Base-by-base conservation (phyloP, 2,888 invertebrate species). In the Latrodectus hesperus region DNA sequence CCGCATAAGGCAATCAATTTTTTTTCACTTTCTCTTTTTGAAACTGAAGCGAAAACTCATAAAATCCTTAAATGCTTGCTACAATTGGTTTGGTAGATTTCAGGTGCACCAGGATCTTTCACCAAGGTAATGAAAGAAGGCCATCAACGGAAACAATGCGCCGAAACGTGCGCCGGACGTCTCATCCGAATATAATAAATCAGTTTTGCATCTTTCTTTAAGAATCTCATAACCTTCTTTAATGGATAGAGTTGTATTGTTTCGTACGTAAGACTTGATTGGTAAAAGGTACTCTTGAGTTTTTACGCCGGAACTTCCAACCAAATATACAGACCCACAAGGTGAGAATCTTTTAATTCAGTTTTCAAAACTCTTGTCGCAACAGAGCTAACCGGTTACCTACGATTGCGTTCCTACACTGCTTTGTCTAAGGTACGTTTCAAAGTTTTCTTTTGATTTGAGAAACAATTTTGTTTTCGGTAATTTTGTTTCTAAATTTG, bases 181-280 rank as follows among this genome's bases (percentile, higher is more conserved):
- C 12, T 38, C 38, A 38, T 38, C 38, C 38, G 38, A 38, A 60
- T 16, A 60, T 12, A n/a, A 60, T 60, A 60, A 60, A 60, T 60
- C 60, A 60, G n/a, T 60, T 60, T n/a, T 60, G 60, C 60, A 60
- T 60, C 60, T 60, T 60, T 60, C 60, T 60, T 60, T 60, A 60
- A 60, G 60, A n/a, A 60, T 60, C 60, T 60, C 60, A n/a, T 60
- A 60, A 60, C 60, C 60, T 60, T 60, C 60, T 60, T 60, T 60
- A 60, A 60, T 60, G n/a, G n/a, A 60, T 12, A 60, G n/a, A 60
- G 14, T 12, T 60, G 60, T n/a, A 60, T 60, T 60, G 60, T 60
- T 60, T 60, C 60, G 14, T 38, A 38, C 38, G 38, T 38, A 38
- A 38, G 38, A 38, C 38, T 38, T 38, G 38, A 38, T 38, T 38